Base-by-base conservation (phyloP, 1,140 invertebrate genomes). In the Lucilia sericata region DNA sequence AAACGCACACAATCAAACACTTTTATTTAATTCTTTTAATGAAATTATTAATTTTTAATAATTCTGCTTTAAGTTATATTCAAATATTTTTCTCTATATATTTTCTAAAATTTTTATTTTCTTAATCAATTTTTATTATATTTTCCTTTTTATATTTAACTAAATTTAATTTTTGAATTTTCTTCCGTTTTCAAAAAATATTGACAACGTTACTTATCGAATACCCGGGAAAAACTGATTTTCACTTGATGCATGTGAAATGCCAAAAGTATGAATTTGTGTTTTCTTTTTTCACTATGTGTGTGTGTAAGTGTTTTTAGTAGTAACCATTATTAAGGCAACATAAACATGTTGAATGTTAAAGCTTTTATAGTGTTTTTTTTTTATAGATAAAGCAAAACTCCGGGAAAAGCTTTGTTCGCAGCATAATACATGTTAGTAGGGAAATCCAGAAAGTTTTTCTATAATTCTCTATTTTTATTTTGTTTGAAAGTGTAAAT, bases 181-280 rank as follows among this genome's bases (percentile, higher is more conserved):
- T 70, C 42, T 80, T 49, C 76, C 76, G 76, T 42, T 80, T 70
- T 70, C 21, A 49, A 80, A 80, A 30, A 13, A 21, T 21, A 25
- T 42, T 80, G 17, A 49, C 74, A 80, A 80, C 84, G 88, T 88
- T 85, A 86, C 87, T 86, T 87, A 87, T 88, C 88, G 76, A 80
- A 49, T 80, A 80, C 88, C 88, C 88, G 88, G 88, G 88, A 87
- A 90, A 89, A 90, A 90, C 88, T 89, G 85, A 86, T 86, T 87
- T 89, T 88, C 88, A 90, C 88, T 90, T 90, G 88, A 90, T 90
- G 88, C 88, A 90, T 88, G 88, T 88, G 84, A 70, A 83, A 60
- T 74, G 75, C 42, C 82, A 60, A 83, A 80, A 74, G 83, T 70
- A 80, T 84, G 65, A 49, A 80, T 42, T 76, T 76, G 13, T 76